Conservation (phyloP, 1,140 invertebrate genomes). For the Drosophila kikkawai region DNA sequence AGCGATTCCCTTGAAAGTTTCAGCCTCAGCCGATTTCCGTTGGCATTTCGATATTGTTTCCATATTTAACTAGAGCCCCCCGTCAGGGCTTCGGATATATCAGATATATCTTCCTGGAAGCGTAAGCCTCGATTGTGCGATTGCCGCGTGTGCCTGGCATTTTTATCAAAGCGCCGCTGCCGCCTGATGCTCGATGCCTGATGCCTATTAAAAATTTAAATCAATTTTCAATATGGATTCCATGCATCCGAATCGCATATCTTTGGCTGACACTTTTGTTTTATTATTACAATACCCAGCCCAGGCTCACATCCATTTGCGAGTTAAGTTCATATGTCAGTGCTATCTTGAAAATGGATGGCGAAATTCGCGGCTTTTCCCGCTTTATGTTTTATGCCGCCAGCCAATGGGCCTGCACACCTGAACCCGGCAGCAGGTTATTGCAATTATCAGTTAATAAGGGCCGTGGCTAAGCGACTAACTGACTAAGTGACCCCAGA, state of each 20-base stretch:
- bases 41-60: constrained; percentile 77
- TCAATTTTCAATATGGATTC: constrained; percentile 82
- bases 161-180: constrained; percentile 70
- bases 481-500: constrained; percentile 62
- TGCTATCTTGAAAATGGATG: constrained; percentile 69
- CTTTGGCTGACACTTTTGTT: constrained; percentile 62
- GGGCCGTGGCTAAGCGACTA: constrained; percentile 43
- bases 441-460: constrained; percentile 80
- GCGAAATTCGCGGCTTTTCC: constrained; percentile 52
- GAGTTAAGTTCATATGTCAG: constrained; percentile 62
- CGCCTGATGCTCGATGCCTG: constrained; percentile 47
- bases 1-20: constrained; percentile 51
- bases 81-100: constrained; percentile 62
- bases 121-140: constrained; percentile 77
- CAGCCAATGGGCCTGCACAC: neutral
- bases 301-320: constrained; percentile 45
- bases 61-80: constrained; percentile 74
- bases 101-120: constrained; percentile 38
- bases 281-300: constrained; percentile 40
- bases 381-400: constrained; percentile 27
- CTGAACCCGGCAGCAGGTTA: constrained; percentile 15
- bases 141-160: constrained; percentile 79
- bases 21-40: constrained; percentile 36
- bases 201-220: constrained; percentile 82
- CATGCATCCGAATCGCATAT: constrained; percentile 50